These are phyloP conservation scores for Cydia fagiglandana DNA, from an alignment of 1,140 invertebrate genomes.

Conservation along the genomic window DNA sequence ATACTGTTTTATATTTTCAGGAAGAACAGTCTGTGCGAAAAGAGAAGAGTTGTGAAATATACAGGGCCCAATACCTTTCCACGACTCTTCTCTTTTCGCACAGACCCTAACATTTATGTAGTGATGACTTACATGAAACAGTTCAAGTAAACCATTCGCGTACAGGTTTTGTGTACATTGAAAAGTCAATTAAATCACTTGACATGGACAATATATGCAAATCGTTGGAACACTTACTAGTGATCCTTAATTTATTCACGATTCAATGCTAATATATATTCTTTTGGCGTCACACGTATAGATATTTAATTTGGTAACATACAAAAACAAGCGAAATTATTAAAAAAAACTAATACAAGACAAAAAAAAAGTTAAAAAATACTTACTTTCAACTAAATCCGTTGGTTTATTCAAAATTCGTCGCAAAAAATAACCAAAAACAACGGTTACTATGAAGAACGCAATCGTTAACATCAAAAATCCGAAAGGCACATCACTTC, in stretches of 20 bases:
- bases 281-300: slow-evolving; percentile 7
- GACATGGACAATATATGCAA: slow-evolving; percentile 12
- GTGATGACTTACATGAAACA: neutral
- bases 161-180: neutral
- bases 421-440: slow-evolving; percentile 49
- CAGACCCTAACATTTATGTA: neutral
- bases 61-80: no score
- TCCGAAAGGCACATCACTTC: slow-evolving; percentile 52
- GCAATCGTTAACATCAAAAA: slow-evolving; percentile 57
- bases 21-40: no score
- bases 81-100: no score
- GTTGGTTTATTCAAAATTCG: slow-evolving; percentile 36
- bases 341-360: neutral
- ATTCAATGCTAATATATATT: slow-evolving; percentile 25
- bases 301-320: slow-evolving; percentile 1
- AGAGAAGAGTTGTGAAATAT: no score
- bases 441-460: slow-evolving; percentile 48
- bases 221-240: slow-evolving; percentile 16
- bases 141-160: neutral
- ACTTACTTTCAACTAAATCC: slow-evolving; percentile 43
- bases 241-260: slow-evolving; percentile 11
- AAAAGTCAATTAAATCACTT: slow-evolving; percentile 20
- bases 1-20: neutral
- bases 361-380: slow-evolving; percentile 34
- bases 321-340: neutral